Evolutionary conservation across 1,140 invertebrate genomes (phyloP).

Genomic region (Acarapis woodi): DNA sequence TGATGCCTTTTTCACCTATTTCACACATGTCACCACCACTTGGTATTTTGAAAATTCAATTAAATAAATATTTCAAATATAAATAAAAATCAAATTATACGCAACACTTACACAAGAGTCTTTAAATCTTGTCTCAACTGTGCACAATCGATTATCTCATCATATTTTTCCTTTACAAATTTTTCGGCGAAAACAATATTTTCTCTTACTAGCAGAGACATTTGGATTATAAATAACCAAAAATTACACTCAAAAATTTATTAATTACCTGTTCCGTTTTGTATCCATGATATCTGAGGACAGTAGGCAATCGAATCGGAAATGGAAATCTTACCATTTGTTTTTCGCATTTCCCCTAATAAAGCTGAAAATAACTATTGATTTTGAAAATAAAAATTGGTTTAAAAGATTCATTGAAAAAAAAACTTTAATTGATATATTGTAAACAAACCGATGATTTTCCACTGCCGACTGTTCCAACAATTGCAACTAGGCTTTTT

Average conservation of each 20-base stretch:
- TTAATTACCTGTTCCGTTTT: constrained; percentile 21
- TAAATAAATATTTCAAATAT: too few relatives aligned
- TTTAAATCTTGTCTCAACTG: constrained; percentile 23
- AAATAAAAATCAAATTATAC: too few relatives aligned
- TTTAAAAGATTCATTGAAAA: too few relatives aligned
- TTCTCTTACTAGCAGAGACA: too few relatives aligned
- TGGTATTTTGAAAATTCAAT: too few relatives aligned
- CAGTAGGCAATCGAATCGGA: constrained; percentile 20
- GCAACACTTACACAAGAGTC: too few relatives aligned
- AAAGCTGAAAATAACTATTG: constrained; percentile 22
- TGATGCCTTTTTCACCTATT: constrained; percentile 45
- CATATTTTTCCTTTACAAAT: constrained; percentile 19
- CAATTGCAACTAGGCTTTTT: constrained; percentile 19
- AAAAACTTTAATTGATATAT: constrained; percentile 1
- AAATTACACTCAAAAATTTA: too few relatives aligned
- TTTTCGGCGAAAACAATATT: constrained; percentile 25
- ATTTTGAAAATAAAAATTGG: too few relatives aligned
- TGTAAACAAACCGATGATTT: constrained; percentile 24
- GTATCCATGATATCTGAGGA: constrained; percentile 28
- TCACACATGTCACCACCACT: constrained; percentile 46
- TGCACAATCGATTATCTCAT: constrained; percentile 22
- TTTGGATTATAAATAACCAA: too few relatives aligned
- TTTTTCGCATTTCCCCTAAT: constrained; percentile 19
- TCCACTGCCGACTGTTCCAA: constrained; percentile 21
- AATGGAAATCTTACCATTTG: constrained; percentile 12